A percentile compares a stretch with the other conserved stretches of the same genome.
Conservation (phyloP, 2,797 vertebrate genomes). For the Florisuga fusca region DNA sequence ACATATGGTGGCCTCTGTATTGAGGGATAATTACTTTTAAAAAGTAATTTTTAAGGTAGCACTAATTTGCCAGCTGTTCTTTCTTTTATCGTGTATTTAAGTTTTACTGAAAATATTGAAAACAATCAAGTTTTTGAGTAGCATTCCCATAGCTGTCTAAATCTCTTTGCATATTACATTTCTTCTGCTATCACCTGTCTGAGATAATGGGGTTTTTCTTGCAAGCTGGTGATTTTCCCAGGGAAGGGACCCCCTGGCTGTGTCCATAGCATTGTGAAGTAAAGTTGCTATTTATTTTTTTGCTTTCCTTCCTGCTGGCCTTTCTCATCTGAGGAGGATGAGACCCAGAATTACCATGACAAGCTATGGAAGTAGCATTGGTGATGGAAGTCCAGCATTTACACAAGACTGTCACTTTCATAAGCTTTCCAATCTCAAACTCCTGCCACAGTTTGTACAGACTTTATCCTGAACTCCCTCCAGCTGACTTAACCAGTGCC, state of each 20-base stretch:
- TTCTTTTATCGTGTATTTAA: neutral
- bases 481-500: neutral
- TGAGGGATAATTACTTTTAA: neutral
- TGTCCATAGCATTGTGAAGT: neutral
- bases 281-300: neutral
- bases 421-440: neutral
- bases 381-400: neutral
- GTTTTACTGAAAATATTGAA: neutral
- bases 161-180: neutral
- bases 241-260: neutral
- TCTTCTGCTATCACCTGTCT: neutral
- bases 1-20: neutral
- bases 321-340: neutral
- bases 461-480: neutral
- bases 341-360: neutral
- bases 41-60: neutral
- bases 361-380: neutral
- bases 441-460: neutral
- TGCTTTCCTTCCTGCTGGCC: neutral
- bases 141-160: neutral
- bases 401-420: neutral
- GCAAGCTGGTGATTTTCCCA: neutral
- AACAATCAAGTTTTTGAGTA: neutral
- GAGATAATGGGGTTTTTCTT: neutral
- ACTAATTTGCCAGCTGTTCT: neutral